These are phyloP conservation scores for Microtus obscurus DNA, from an alignment of 2,797 vertebrate genomes.

Conservation along the genomic window DNA sequence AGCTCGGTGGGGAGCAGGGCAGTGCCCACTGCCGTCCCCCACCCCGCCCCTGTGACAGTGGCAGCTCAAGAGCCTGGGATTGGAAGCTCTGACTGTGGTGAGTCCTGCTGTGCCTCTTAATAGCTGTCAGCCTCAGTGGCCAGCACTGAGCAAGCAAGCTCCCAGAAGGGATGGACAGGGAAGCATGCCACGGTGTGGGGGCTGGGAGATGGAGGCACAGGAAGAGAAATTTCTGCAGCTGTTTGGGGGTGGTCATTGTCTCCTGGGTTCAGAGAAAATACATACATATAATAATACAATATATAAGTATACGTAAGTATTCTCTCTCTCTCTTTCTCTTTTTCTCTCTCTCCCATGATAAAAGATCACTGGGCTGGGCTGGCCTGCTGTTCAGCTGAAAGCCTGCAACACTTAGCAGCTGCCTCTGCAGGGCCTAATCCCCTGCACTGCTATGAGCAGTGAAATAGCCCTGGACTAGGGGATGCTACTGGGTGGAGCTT, in stretches of 20 bases:
- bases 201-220: background rate
- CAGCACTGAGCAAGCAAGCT: background rate
- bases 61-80: background rate
- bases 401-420: background rate
- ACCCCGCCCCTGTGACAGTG: fast-evolving
- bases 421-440: background rate
- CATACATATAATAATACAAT: background rate
- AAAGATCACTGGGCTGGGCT: background rate
- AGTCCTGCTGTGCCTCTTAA: background rate
- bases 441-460: background rate
- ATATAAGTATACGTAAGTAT: background rate
- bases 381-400: background rate
- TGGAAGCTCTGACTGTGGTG: fast-evolving
- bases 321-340: too few relatives aligned
- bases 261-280: background rate
- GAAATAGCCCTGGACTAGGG: background rate
- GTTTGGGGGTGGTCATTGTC: background rate
- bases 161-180: background rate
- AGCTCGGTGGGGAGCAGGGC: fast-evolving
- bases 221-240: background rate
- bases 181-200: background rate
- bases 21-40: fast-evolving
- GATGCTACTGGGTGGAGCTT: background rate
- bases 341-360: background rate
- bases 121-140: background rate